These are phyloP conservation scores for Loriculus beryllinus DNA, from an alignment of 2,797 vertebrate species.

Conservation along the genomic window DNA sequence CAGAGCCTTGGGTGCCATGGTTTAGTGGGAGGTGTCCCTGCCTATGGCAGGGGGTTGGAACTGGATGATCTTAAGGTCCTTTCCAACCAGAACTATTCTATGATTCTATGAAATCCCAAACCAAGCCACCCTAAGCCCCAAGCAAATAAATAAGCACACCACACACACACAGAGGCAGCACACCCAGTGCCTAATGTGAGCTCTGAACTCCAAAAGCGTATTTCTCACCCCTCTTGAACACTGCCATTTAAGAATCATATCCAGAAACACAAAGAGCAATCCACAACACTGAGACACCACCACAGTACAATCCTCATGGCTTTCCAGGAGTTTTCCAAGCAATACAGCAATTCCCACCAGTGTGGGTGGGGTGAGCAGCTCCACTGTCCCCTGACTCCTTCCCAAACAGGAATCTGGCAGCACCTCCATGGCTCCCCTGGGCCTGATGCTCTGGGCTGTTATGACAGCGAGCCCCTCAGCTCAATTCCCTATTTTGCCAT, in stretches of 20 bases:
- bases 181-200: fast-evolving
- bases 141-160: background rate
- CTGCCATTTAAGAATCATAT: background rate
- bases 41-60: no score
- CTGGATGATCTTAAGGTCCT: no score
- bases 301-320: fast-evolving
- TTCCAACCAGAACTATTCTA: no score
- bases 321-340: background rate
- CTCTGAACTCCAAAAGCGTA: background rate
- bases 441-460: background rate
- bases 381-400: background rate
- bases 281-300: background rate
- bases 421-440: background rate
- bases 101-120: background rate
- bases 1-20: no score
- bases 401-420: background rate
- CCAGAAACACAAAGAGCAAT: background rate
- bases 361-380: background rate
- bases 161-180: background rate
- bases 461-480: background rate
- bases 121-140: background rate
- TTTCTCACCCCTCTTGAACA: background rate
- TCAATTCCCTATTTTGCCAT: background rate
- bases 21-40: no score
- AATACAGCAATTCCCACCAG: background rate